These are phyloP conservation scores for Sylvia borin DNA, from an alignment of 2,797 vertebrate species.

Conservation along the genomic window DNA sequence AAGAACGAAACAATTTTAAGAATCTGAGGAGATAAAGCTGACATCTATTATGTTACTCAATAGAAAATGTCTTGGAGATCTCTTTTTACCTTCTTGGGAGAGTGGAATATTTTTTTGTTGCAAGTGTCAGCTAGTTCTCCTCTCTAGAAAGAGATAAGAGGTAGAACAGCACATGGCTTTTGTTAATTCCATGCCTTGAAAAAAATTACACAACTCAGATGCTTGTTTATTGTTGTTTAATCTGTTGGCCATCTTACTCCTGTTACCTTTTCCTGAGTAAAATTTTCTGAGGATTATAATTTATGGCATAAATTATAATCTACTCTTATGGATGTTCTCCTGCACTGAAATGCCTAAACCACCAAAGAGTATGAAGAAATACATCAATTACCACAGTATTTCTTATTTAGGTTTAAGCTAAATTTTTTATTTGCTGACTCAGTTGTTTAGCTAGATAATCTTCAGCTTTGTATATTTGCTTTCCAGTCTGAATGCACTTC, in stretches of 20 bases:
- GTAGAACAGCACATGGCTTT: neutral
- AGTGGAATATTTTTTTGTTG: neutral
- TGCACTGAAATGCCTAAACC: neutral
- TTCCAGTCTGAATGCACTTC: neutral
- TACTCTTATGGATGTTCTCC: neutral
- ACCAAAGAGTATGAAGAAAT: neutral
- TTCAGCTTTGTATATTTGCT: neutral
- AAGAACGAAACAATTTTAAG: neutral
- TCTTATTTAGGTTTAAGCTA: neutral
- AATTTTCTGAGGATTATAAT: neutral
- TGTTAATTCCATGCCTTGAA: neutral
- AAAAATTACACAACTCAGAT: neutral
- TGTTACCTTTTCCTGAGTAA: neutral
- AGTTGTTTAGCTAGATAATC: neutral
- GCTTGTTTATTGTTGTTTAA: neutral
- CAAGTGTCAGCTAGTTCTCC: neutral
- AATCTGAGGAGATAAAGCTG: neutral
- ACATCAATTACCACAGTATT: neutral
- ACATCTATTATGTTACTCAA: neutral
- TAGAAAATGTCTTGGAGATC: neutral
- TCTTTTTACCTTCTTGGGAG: neutral
- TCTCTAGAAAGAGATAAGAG: neutral
- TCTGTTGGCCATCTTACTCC: neutral
- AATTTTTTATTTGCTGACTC: neutral
- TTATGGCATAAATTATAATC: neutral